Evolutionary conservation across 2,888 invertebrate genomes (phyloP), one percentile per base, ranked within the genome.

Genomic region (Acronicta alni): DNA sequence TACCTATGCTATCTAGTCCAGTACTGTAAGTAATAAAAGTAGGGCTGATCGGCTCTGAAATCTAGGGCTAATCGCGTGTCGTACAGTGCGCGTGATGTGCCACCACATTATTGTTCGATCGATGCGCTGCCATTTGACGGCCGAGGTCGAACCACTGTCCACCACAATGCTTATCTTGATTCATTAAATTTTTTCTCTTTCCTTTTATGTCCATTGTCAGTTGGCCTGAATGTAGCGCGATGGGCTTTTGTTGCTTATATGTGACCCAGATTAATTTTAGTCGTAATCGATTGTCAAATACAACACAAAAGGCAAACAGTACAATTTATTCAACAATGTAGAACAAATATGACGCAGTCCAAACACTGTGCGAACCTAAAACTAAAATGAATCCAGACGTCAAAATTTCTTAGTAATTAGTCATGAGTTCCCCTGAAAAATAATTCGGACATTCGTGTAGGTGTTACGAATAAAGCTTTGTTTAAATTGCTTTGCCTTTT

Each of bases 91-190:
- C 87, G 87, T 89, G 90, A 87, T 88, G 86, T 83, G 78, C 82
- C 82, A 74, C 85, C 85, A 82, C 84, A 85, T 70, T 30, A 26
- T 76, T 61, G 76, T 81, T 68, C 91, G 89, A 93, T 93, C 93
- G 93, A 92, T 92, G 86, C 74, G 82, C 76, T 83, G 84, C 81
- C 82, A 86, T 92, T 93, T 93, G 93, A 91, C 88, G 93, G 93
- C 93, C 92, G 93, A 93, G 93, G 93, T 92, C 92, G 93, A 79
- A 85, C 88, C 78, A 84, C 85, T 91, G 91, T 91, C 92, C 93
- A 92, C 89, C 85, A 90, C 80, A 83, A 84, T 82, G 79, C 91
- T 93, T 93, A 94, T 93, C 93, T 90, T 89, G 93, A 93, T 93
- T 89, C 89, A 91, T 89, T 89, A 86, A 83, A 72, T 75, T 84